A percentile compares a stretch with the other conserved stretches of the same genome.
Evolutionary conservation across 2,888 invertebrate genomes (phyloP).

Genomic region (Coleophora deauratella): DNA sequence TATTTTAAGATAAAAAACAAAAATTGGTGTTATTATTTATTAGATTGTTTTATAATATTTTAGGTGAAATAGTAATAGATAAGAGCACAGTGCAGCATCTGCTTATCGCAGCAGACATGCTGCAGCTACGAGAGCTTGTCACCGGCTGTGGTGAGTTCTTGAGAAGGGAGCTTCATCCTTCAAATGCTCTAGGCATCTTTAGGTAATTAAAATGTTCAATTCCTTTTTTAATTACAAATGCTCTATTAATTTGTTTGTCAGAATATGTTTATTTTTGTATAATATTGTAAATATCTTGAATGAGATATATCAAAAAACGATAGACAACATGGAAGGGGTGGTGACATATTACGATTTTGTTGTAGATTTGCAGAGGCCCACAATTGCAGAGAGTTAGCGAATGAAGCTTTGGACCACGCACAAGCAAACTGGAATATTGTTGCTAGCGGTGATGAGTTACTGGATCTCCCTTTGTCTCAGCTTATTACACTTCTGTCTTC

Average conservation of each 20-base stretch:
- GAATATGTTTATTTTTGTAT: too few species aligned
- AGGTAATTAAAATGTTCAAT: conserved; percentile 60
- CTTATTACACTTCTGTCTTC: conserved; percentile 86
- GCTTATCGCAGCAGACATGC: conserved; percentile 92
- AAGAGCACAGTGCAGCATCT: conserved; percentile 91
- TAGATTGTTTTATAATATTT: too few species aligned
- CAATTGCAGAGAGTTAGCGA: conserved; percentile 84
- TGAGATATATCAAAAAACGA: too few species aligned
- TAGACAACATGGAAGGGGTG: too few species aligned
- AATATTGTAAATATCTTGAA: too few species aligned
- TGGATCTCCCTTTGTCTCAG: conserved; percentile 85
- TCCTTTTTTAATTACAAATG: too few species aligned
- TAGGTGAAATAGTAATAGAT: conserved; percentile 79
- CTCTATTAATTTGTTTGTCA: too few species aligned
- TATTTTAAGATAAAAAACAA: too few species aligned
- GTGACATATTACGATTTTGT: too few species aligned
- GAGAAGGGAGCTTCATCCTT: conserved; percentile 86
- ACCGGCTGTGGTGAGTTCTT: conserved; percentile 89
- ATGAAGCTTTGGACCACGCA: conserved; percentile 86
- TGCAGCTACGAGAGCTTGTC: conserved; percentile 86
- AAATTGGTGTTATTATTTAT: too few species aligned
- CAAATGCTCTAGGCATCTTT: conserved; percentile 92
- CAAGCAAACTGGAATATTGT: conserved; percentile 90
- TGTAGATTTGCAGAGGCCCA: conserved; percentile 91
- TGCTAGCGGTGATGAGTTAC: conserved; percentile 85